phyloP scores from a whole-genome alignment of 2,797 vertebrate genomes.

The Gallirallus australis region DNA sequence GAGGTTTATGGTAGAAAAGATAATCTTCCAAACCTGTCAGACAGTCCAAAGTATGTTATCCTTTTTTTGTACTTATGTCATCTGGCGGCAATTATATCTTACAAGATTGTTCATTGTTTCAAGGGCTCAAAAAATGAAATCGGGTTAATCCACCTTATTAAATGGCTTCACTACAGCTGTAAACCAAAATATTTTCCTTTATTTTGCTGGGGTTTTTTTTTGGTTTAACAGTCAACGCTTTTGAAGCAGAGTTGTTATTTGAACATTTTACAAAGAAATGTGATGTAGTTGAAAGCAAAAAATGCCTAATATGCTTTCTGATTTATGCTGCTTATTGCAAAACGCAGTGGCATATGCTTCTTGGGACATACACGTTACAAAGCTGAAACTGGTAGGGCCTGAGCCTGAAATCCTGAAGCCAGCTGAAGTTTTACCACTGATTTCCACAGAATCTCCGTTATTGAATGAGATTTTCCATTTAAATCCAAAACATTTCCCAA shows the following conservation, averaged over 20 bases:
- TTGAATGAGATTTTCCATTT: background rate
- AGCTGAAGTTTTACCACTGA: background rate
- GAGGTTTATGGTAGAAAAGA: conserved; percentile 43
- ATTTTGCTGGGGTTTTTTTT: background rate
- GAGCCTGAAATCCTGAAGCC: background rate
- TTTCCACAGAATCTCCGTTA: background rate
- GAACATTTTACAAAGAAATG: background rate
- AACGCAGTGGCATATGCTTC: background rate
- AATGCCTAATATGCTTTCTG: background rate
- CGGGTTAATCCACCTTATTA: conserved; percentile 52
- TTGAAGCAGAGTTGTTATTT: background rate
- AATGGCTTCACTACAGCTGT: background rate
- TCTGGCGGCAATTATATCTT: conserved; percentile 41
- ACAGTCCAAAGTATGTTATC: conserved; percentile 41
- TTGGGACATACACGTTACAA: background rate
- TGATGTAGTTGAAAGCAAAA: background rate
- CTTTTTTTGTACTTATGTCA: conserved; percentile 53
- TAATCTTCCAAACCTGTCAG: conserved; percentile 59
- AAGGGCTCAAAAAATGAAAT: conserved; percentile 40
- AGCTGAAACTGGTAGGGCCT: background rate
- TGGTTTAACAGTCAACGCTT: background rate
- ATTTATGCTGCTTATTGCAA: background rate
- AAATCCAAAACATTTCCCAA: background rate
- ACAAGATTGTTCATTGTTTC: conserved; percentile 9
- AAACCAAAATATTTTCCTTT: background rate